Percentiles rank a stretch among this genome's conserved stretches.
Evolutionary conservation across 2,888 invertebrate genomes (phyloP).

Genomic region (Scelioninae gen. 1): DNA sequence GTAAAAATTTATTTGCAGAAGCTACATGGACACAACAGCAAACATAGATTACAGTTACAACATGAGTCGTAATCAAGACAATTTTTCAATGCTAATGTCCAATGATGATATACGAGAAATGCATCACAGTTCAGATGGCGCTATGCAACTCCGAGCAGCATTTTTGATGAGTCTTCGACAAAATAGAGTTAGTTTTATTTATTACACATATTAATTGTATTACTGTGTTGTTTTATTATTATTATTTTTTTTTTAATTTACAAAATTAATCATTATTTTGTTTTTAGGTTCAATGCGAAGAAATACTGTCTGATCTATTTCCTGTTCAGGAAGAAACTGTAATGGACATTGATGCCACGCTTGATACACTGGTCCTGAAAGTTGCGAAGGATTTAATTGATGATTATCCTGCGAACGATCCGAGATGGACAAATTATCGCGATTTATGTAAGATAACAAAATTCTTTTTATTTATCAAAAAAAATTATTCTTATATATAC

Average conservation of each 20-base stretch:
- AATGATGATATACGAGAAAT: conserved; percentile 81
- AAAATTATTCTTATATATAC: no score
- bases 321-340: conserved; percentile 83
- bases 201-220: conserved; percentile 51
- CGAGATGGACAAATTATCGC: conserved; percentile 88
- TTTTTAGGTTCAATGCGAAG: conserved; percentile 83
- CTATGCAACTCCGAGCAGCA: conserved; percentile 81
- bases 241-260: neutral
- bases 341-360: conserved; percentile 84
- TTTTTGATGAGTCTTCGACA: conserved; percentile 81
- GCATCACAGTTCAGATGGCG: conserved; percentile 80
- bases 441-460: conserved; percentile 78
- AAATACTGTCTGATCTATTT: conserved; percentile 85
- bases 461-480: no score
- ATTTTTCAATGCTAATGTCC: conserved; percentile 78
- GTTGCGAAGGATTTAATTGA: conserved; percentile 92
- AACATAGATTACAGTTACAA: conserved; percentile 76
- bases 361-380: conserved; percentile 87
- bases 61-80: conserved; percentile 73
- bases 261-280: neutral
- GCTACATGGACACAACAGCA: conserved; percentile 76
- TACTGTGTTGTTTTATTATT: no score
- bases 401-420: conserved; percentile 95
- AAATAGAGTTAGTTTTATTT: conserved; percentile 75
- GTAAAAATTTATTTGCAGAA: conserved; percentile 72